Evolutionary conservation across 2,888 invertebrate genomes (phyloP).

Genomic region (Graphium colonna): DNA sequence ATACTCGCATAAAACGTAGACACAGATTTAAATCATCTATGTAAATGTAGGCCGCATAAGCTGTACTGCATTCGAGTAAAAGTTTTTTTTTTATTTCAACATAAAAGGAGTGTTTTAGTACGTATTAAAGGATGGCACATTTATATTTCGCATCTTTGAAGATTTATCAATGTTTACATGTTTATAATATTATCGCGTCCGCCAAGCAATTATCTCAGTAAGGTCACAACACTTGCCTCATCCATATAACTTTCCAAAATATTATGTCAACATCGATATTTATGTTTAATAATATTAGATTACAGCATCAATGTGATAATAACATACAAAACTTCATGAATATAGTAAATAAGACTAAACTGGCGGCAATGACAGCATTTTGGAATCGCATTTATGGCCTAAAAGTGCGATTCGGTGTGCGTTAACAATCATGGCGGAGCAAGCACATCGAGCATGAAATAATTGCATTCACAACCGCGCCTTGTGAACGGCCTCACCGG

Average conservation of each 20-base stretch:
- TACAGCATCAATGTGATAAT: slow-evolving; percentile 36
- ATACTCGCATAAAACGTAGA: not conserved
- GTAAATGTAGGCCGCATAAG: not conserved
- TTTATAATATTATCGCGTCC: slow-evolving; percentile 16
- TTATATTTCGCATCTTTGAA: too few relatives aligned
- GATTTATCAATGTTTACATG: not conserved
- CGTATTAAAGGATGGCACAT: too few relatives aligned
- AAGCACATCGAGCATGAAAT: slow-evolving; percentile 64
- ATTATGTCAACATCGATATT: slow-evolving; percentile 24
- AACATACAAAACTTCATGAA: slow-evolving; percentile 9
- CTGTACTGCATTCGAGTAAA: not conserved
- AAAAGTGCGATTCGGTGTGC: slow-evolving; percentile 24
- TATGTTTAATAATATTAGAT: slow-evolving; percentile 29
- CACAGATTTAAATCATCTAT: not conserved
- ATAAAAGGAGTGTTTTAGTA: too few relatives aligned
- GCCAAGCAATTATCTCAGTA: slow-evolving; percentile 27
- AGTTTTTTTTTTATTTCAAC: not conserved
- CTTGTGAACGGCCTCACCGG: slow-evolving; percentile 56
- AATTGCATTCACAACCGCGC: slow-evolving; percentile 69
- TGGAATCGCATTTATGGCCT: slow-evolving; percentile 1
- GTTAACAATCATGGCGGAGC: slow-evolving; percentile 59
- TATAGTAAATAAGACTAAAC: slow-evolving; percentile 19
- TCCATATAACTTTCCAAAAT: slow-evolving; percentile 39
- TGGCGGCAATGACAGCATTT: too few relatives aligned
- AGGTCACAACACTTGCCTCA: slow-evolving; percentile 48